phyloP scores from a whole-genome alignment of 2,797 vertebrate species.

The Enteromius thamalakanensis region DNA sequence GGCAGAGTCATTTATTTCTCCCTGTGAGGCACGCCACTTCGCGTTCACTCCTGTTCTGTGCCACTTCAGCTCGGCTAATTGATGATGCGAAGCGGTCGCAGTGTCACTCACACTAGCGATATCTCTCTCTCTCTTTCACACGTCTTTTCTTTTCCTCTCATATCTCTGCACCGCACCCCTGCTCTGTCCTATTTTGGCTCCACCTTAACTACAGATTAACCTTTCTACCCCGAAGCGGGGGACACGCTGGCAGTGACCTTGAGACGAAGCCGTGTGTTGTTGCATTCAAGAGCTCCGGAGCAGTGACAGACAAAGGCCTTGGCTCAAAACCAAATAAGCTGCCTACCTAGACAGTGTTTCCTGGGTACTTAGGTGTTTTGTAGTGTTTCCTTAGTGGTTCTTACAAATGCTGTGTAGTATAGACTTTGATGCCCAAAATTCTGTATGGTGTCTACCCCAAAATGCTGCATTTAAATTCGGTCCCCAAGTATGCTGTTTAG shows the following conservation, averaged over 20 bases:
- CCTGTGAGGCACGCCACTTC: conserved; percentile 58
- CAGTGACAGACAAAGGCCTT: conserved; percentile 54
- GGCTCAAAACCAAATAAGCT: not conserved
- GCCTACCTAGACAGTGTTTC: not conserved
- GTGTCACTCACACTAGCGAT: conserved; percentile 47
- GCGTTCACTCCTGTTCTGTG: conserved; percentile 19
- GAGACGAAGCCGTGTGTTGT: conserved; percentile 43
- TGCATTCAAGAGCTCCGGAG: not conserved
- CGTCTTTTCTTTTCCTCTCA: conserved; percentile 3
- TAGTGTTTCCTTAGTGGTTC: not conserved
- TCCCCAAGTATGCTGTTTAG: not conserved
- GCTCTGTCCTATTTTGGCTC: conserved; percentile 36
- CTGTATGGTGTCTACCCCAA: not conserved
- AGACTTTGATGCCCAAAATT: not conserved
- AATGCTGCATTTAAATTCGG: not conserved
- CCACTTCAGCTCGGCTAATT: conserved; percentile 58
- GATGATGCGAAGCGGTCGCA: conserved; percentile 63
- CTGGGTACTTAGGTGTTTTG: not conserved
- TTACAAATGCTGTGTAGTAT: not conserved
- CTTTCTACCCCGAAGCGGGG: conserved; percentile 39
- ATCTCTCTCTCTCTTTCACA: conserved; percentile 18
- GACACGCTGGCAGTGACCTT: conserved; percentile 55
- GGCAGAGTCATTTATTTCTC: conserved; percentile 64
- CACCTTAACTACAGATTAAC: conserved; percentile 53
- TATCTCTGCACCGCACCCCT: conserved; percentile 13